Conservation (phyloP, 2,888 invertebrate species). For the Crocallis elinguaria region DNA sequence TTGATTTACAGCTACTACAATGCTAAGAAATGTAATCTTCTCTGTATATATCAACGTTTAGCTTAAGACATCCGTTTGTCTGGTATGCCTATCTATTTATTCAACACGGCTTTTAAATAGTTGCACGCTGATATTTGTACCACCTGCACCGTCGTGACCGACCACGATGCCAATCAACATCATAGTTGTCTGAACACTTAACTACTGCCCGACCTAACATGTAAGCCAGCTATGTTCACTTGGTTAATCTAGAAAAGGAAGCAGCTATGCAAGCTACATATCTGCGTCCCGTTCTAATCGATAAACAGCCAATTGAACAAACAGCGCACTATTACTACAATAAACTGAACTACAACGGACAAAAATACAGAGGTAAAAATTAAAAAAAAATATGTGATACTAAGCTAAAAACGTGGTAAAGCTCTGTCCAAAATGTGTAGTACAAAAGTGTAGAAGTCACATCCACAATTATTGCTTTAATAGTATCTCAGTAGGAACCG, state of each 20-base stretch:
- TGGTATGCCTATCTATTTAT: too few relatives aligned
- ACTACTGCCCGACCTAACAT: conserved; percentile 7
- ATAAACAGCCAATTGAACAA: not conserved
- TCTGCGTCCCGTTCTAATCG: not conserved
- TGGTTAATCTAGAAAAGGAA: too few relatives aligned
- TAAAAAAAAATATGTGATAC: conserved; percentile 15
- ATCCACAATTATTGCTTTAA: conserved; percentile 80
- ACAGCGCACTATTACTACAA: too few relatives aligned
- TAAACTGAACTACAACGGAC: too few relatives aligned
- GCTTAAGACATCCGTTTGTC: too few relatives aligned
- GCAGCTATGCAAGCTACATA: too few relatives aligned
- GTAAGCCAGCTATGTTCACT: too few relatives aligned
- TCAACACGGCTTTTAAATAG: too few relatives aligned
- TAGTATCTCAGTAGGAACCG: conserved; percentile 64
- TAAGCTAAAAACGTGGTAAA: conserved; percentile 52
- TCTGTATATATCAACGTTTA: too few relatives aligned
- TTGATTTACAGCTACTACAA: too few relatives aligned
- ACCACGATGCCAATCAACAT: not conserved
- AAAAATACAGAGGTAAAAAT: conserved; percentile 1
- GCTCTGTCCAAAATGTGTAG: conserved; percentile 53
- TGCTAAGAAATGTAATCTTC: too few relatives aligned
- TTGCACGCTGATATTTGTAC: not conserved
- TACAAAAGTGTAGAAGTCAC: conserved; percentile 67
- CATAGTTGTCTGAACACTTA: not conserved
- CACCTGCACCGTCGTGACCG: not conserved